Conservation (phyloP, 2,888 invertebrate species). For the Lycophotia porphyrea region DNA sequence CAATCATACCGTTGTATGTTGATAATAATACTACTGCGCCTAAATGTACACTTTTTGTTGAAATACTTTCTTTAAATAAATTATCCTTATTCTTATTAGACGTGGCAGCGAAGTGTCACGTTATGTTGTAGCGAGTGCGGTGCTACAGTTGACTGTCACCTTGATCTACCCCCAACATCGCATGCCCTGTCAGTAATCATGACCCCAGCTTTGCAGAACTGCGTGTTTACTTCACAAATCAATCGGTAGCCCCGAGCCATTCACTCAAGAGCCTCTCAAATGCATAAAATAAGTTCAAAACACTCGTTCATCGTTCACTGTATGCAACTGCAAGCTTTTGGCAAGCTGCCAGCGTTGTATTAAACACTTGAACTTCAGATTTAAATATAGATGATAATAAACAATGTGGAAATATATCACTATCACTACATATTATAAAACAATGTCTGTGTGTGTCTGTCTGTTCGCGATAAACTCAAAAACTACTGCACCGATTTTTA, state of each 20-base stretch:
- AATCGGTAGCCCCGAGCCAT: conserved; percentile 6
- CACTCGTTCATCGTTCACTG: conserved; percentile 6
- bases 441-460: no score
- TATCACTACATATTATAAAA: no score
- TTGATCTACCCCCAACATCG: background rate
- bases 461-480: no score
- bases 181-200: background rate
- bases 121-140: background rate
- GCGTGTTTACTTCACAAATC: conserved; percentile 3
- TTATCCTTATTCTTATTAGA: no score
- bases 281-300: conserved; percentile 27
- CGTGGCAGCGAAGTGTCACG: no score
- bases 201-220: background rate
- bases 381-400: conserved; percentile 31
- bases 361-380: conserved; percentile 31
- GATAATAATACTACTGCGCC: no score
- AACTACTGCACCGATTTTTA: no score
- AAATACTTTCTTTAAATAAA: no score
- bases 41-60: no score
- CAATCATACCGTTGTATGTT: no score
- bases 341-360: conserved; percentile 18
- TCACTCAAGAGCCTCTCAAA: conserved; percentile 2
- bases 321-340: conserved; percentile 31
- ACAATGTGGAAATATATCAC: conserved; percentile 15
- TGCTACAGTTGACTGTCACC: background rate